Evolutionary conservation across 2,888 invertebrate species (phyloP), one percentile per base, ranked within the genome.

Genomic region (Drosophila paramelanica): DNA sequence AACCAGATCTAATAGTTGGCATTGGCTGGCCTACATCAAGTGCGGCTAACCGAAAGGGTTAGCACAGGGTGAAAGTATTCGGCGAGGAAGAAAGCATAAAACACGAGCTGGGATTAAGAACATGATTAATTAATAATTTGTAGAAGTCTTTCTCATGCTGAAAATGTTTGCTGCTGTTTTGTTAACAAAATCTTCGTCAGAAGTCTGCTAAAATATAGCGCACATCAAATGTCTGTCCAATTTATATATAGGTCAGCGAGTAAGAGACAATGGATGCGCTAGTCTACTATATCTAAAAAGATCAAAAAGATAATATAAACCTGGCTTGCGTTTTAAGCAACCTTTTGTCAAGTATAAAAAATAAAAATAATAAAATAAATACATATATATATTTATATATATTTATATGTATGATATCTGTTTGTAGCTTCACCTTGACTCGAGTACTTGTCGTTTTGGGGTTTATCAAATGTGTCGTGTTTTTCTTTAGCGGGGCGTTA

Each of bases 401-500:
- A 31, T 31, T 10, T 31, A 31, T 31, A 31, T 31, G 31, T 31
- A 10, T 10, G 10, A 10, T 31, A 31, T 31, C 31, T 31, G 31
- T 8, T 10, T 3, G 31, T 31, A 52, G 52, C 47, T 50, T 77
- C 56, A 77, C 43, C 78, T 77, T 77, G 73, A 41, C 36, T 57
- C 13, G 14, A 53, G 69, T 55, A 59, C 67, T 77, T 73, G 67
- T 59, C 51, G 61, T 43, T 43, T 43, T 55, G 77, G 67, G 56
- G 57, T 20, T 62, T 59, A 77, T 77, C 78, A 77, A 73, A 75
- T 64, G 60, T 55, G 43, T 46, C 53, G 57, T 60, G 39, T 49
- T 62, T 58, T 57, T 38, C 55, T 51, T 49, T 67, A 51, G 47
- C 52, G 53, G 68, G 67, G 79, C 82, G 82, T 81, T 79, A 81